Evolutionary conservation across 2,797 vertebrate genomes (phyloP), one percentile per base, ranked within the genome.

Genomic region (Steatocranus sp.): DNA sequence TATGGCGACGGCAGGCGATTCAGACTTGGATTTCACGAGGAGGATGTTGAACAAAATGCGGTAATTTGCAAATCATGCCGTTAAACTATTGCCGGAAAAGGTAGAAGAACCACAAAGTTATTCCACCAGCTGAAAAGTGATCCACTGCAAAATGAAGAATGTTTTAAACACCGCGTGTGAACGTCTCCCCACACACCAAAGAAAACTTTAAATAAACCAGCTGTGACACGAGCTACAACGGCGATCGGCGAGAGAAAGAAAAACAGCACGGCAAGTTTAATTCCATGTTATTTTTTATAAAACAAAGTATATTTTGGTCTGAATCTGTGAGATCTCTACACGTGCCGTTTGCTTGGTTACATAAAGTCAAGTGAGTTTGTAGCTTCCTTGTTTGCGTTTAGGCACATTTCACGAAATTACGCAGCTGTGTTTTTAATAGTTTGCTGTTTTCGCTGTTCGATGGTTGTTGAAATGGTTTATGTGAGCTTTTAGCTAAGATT

Each of bases 161-260:
- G 10, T 3, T 61, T 34, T 61, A 34, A 61, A 61, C 1, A n/a
- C 56, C 0, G 0, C 30, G 6, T n/a, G 17, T 61, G 30, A 61
- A 61, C 6, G 10, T 34, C 30, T 61, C 56, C 30, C 6, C 0
- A 3, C 56, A 12, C 56, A 12, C 2, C 17, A n/a, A n/a, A 61
- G 56, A n/a, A 34, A 61, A 61, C 30, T 61, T 61, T 1, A 34
- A 34, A 61, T 61, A 34, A 61, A 61, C 56, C 56, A 34, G 56
- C 30, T n/a, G 18, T 12, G 56, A 61, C 30, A 0, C 1, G 17
- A 61, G 0, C 18, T n/a, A 34, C 56, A n/a, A 34, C 30, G 0
- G 0, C 18, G 6, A 61, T n/a, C 0, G 4, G 4, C 1, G 1
- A 34, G 30, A 61, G 27, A 46, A 17, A 43, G 17, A 61, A 61